These are phyloP conservation scores for Mionectes olivaceus DNA, from an alignment of 2,797 vertebrate genomes.

Conservation along the genomic window DNA sequence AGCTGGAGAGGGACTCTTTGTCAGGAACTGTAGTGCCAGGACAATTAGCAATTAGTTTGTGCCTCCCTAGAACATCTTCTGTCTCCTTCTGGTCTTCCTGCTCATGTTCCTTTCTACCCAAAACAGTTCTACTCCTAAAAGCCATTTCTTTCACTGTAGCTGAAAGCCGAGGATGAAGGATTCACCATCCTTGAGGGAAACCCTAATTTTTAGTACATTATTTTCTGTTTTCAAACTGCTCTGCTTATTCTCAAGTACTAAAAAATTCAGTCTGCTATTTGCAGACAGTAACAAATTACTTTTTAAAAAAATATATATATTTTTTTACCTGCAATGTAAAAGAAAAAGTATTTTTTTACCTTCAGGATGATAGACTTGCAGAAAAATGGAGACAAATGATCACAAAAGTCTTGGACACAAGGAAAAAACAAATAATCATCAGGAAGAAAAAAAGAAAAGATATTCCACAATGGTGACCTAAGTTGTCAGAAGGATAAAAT, in stretches of 20 bases:
- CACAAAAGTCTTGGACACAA: neutral
- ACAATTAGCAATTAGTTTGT: neutral
- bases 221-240: neutral
- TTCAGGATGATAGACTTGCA: neutral
- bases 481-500: neutral
- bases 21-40: neutral
- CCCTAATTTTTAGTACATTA: neutral
- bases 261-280: neutral
- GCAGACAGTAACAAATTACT: neutral
- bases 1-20: neutral
- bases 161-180: neutral
- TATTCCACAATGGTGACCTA: neutral
- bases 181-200: neutral
- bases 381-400: neutral
- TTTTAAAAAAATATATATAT: neutral
- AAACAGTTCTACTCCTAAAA: neutral
- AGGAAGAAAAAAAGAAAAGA: neutral
- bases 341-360: neutral
- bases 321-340: neutral
- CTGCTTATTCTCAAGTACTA: neutral
- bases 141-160: neutral
- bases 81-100: neutral
- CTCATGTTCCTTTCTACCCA: neutral
- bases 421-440: neutral
- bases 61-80: neutral